These are phyloP conservation scores for Yasuhikotakia modesta DNA, from an alignment of 2,797 vertebrate genomes.

Conservation along the genomic window DNA sequence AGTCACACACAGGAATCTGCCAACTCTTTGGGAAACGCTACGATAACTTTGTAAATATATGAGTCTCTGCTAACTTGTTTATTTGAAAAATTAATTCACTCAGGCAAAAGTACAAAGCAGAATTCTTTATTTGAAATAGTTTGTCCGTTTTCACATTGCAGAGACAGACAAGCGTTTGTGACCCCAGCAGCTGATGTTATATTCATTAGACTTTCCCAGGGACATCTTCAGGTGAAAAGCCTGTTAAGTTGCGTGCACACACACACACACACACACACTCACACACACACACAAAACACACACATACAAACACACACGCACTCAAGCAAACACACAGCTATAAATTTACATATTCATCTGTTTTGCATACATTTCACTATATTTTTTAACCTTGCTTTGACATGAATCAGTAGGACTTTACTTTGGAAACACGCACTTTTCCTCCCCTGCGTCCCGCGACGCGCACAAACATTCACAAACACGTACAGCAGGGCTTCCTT, in stretches of 20 bases:
- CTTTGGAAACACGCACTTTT: constrained; percentile 32
- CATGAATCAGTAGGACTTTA: constrained; percentile 61
- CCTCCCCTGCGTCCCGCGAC: constrained; percentile 5
- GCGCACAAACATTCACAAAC: constrained; percentile 50
- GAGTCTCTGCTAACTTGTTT: not conserved
- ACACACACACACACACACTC: constrained; percentile 36
- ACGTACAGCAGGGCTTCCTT: constrained; percentile 30
- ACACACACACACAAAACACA: constrained; percentile 36
- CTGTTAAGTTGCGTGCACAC: constrained; percentile 67
- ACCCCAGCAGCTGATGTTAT: constrained; percentile 78
- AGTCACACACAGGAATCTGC: not conserved
- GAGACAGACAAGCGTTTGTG: constrained; percentile 85
- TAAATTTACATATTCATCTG: constrained; percentile 49
- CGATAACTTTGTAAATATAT: not conserved
- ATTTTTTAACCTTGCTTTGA: constrained; percentile 25
- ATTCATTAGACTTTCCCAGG: constrained; percentile 75
- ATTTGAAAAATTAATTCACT: no score
- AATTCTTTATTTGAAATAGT: constrained; percentile 81
- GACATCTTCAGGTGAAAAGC: constrained; percentile 75
- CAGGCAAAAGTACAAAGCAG: constrained; percentile 76
- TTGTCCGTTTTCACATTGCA: constrained; percentile 80
- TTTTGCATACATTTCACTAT: constrained; percentile 42
- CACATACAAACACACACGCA: constrained; percentile 32
- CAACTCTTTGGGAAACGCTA: not conserved
- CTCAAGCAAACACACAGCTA: constrained; percentile 28